Evolutionary conservation across 2,797 vertebrate genomes (phyloP), one percentile per base, ranked within the genome.

Genomic region (Accipiter superciliosus): DNA sequence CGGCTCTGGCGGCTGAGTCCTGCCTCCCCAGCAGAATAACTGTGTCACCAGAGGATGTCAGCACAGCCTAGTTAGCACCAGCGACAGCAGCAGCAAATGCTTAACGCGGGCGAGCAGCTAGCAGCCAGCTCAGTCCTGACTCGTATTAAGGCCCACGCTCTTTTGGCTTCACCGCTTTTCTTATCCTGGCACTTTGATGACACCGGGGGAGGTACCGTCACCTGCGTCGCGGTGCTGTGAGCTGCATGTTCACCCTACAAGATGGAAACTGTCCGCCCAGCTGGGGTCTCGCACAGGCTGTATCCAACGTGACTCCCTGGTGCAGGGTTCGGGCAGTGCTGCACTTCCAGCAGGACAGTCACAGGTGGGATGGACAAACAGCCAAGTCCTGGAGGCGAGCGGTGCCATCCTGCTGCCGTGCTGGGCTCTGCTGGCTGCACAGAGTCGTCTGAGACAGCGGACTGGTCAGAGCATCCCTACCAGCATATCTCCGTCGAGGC

Each of bases 1-100:
- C 1, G 0, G n/a, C 37, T 66, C 25, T 0, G 0, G 21, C 7
- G 57, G 47, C 53, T 1, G 9, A 63, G 44, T 50, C 45, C 33
- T 55, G 17, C 37, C 24, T 55, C 15, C 37, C 67, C 72, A 39
- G 49, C 39, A 69, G 73, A 73, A 33, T 8, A 79, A n/a, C 42
- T 19, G 37, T 55, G 33, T 74, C 62, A 42, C 39, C 28, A 9
- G 55, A 53, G 45, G 53, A 74, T 65, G 62, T 53, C 57, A 65
- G 62, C 67, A 59, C 78, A 74, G 44, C 25, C 39, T 8, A 19
- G 61, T n/a, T 13, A 59, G 62, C 50, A 37, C 6, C 13, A 0
- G 31, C 0, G 3, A 26, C 49, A 76, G 62, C 50, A 66, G 71
- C 50, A 61, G 45, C 52, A 37, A 47, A 59, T 1, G 21, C 50